Evolutionary conservation across 2,888 invertebrate genomes (phyloP).

Genomic region (Torymus texanus): DNA sequence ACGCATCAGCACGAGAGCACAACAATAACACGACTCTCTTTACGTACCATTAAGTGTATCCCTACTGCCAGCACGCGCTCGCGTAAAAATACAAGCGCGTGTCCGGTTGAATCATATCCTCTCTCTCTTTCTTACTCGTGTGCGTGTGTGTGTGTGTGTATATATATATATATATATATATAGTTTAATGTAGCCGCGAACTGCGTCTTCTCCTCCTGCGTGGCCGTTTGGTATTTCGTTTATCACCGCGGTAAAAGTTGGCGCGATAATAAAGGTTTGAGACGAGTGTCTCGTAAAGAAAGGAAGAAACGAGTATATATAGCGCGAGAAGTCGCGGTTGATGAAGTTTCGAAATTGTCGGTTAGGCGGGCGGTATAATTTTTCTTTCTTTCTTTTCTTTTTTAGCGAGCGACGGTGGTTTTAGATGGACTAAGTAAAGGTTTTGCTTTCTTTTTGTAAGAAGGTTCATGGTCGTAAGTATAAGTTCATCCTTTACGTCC

Average conservation of each 20-base stretch:
- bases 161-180: not conserved
- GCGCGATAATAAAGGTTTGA: not conserved
- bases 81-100: slow-evolving; percentile 43
- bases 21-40: slow-evolving; percentile 47
- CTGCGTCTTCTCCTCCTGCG: not conserved
- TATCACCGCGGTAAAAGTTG: slow-evolving; percentile 17
- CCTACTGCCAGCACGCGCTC: not conserved
- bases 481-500: no score
- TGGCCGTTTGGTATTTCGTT: slow-evolving; percentile 21
- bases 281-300: not conserved
- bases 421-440: no score
- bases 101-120: slow-evolving; percentile 46
- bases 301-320: not conserved
- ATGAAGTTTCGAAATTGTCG: not conserved
- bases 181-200: slow-evolving; percentile 48
- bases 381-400: no score
- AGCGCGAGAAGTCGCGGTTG: not conserved
- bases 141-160: no score
- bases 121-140: not conserved
- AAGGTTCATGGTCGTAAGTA: no score
- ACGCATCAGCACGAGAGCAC: not conserved
- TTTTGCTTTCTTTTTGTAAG: no score
- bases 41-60: slow-evolving; percentile 38
- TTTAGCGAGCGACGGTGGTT: no score
- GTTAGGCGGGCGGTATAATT: no score